Evolutionary conservation across 2,888 invertebrate genomes (phyloP).

Genomic region (Drosophila longiperda): DNA sequence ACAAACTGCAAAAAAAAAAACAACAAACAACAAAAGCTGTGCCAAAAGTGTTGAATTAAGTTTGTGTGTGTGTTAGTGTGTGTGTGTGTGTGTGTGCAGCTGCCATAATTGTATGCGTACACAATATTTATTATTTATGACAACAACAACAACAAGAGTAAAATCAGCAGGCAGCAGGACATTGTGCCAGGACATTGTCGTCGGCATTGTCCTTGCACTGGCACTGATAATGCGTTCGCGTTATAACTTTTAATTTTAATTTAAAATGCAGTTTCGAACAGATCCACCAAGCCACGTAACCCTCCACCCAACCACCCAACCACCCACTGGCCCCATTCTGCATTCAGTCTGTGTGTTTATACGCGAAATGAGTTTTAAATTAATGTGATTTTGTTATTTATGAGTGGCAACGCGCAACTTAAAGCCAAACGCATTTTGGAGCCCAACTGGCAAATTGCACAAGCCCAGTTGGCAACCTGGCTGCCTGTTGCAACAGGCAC

Average conservation of each 20-base stretch:
- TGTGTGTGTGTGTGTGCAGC: constrained; percentile 31
- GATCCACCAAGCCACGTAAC: too few species aligned
- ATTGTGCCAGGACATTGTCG: constrained; percentile 10
- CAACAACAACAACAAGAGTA: constrained; percentile 18
- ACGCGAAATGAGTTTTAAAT: constrained; percentile 78
- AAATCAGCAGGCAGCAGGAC: constrained; percentile 6
- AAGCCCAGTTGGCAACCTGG: constrained; percentile 31
- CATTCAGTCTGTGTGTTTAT: constrained; percentile 63
- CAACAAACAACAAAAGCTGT: constrained; percentile 4
- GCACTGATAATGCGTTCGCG: constrained; percentile 62
- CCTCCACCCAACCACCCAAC: too few species aligned
- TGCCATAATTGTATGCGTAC: constrained; percentile 76
- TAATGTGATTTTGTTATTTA: constrained; percentile 83
- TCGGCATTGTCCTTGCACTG: constrained; percentile 44
- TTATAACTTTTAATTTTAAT: constrained; percentile 78
- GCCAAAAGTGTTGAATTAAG: constrained; percentile 27
- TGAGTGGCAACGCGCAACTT: constrained; percentile 64
- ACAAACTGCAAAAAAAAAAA: background rate
- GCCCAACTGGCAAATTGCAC: constrained; percentile 31
- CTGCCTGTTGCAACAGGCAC: constrained; percentile 51
- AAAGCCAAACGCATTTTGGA: constrained; percentile 49
- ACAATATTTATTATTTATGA: constrained; percentile 77
- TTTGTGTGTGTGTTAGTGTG: constrained; percentile 17
- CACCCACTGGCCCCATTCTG: background rate
- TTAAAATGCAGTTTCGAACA: constrained; percentile 74